Evolutionary conservation across 2,888 invertebrate genomes (phyloP).

Genomic region (Mythimna impura): DNA sequence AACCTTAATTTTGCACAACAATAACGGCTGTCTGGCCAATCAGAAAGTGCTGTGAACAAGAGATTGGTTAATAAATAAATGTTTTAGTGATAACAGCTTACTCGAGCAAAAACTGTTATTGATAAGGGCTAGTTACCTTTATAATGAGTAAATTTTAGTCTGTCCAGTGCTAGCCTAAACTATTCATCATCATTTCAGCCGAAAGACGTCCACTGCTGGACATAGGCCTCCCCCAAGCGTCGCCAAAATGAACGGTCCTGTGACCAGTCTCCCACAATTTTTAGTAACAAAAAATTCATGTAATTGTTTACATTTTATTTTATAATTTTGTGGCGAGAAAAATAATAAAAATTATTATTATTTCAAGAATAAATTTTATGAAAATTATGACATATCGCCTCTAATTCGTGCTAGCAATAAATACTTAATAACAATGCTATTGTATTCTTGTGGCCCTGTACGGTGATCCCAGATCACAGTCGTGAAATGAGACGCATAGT

Average conservation of each 20-base stretch:
- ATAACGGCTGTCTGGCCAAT: background rate
- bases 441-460: slow-evolving; percentile 79
- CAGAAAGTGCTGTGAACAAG: background rate
- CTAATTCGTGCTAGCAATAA: background rate
- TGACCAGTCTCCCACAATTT: too few relatives aligned
- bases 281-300: too few relatives aligned
- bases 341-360: too few relatives aligned
- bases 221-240: too few relatives aligned
- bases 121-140: background rate
- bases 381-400: too few relatives aligned
- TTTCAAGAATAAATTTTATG: too few relatives aligned
- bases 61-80: background rate
- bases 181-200: too few relatives aligned
- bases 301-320: too few relatives aligned
- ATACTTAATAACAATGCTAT: background rate
- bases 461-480: slow-evolving; percentile 86
- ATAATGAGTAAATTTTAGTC: background rate
- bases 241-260: too few relatives aligned
- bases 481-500: slow-evolving; percentile 87
- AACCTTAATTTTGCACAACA: slow-evolving; percentile 15
- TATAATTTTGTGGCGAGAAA: too few relatives aligned
- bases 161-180: too few relatives aligned
- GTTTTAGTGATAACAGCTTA: slow-evolving; percentile 15
- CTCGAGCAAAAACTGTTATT: background rate
- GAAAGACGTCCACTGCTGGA: too few relatives aligned